phyloP scores from a whole-genome alignment of 2,888 invertebrate species.

The Parnassius smintheus region DNA sequence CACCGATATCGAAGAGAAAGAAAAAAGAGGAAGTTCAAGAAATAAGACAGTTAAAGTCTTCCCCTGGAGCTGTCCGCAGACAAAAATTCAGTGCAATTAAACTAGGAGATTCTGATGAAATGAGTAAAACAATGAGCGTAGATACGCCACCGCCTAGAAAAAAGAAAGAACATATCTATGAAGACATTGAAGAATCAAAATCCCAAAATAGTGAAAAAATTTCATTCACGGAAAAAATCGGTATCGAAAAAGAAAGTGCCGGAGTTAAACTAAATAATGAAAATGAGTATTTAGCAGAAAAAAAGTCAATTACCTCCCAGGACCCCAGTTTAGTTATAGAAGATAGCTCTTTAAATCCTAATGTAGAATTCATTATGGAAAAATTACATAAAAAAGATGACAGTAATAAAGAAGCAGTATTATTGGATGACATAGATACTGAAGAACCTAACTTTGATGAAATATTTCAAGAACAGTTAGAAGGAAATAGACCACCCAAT shows the following conservation, averaged over 20 bases:
- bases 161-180: slow-evolving; percentile 83
- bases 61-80: slow-evolving; percentile 82
- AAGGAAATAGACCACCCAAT: slow-evolving; percentile 54
- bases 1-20: slow-evolving; percentile 62
- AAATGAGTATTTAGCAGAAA: slow-evolving; percentile 70
- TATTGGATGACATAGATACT: slow-evolving; percentile 64
- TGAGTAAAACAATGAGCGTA: slow-evolving; percentile 69
- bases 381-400: slow-evolving; percentile 62
- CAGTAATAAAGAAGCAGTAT: slow-evolving; percentile 57
- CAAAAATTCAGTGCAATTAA: slow-evolving; percentile 76
- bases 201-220: slow-evolving; percentile 55
- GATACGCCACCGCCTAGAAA: slow-evolving; percentile 73
- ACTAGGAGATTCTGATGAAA: slow-evolving; percentile 74
- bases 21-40: slow-evolving; percentile 81
- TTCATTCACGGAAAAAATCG: slow-evolving; percentile 58
- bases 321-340: slow-evolving; percentile 73
- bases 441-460: slow-evolving; percentile 72
- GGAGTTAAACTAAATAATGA: slow-evolving; percentile 60
- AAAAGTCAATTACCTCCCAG: slow-evolving; percentile 69
- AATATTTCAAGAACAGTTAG: slow-evolving; percentile 67
- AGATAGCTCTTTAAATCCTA: slow-evolving; percentile 55
- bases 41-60: slow-evolving; percentile 81
- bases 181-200: slow-evolving; percentile 80
- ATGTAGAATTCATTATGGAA: slow-evolving; percentile 68
- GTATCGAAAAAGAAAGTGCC: slow-evolving; percentile 52